Evolutionary conservation across 23 tunicate species (phyloP), one percentile per base, ranked within the genome.

Genomic region (Ciona savignyi): DNA sequence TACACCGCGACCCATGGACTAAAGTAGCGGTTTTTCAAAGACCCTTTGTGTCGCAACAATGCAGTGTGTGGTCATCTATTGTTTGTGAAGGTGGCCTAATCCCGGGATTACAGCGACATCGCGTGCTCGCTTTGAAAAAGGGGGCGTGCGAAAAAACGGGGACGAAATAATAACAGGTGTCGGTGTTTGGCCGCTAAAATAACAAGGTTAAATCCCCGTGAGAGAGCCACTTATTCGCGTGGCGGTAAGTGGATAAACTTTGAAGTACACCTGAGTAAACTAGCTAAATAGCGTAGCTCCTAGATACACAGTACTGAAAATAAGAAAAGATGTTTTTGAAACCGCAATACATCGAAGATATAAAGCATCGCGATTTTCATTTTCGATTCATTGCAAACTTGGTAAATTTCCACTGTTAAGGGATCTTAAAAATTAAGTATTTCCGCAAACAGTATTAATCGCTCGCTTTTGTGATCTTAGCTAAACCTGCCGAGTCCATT

Each of bases 171-270:
- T 25, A n/a, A 2, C 70, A 30, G 30, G 30, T 6, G 32, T 35
- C 21, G 33, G 26, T 15, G 15, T 35, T 48, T n/a, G 51, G 15
- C 33, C 33, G 48, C 32, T 69, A 23, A 33, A 69, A 30, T 30
- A 69, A 69, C 73, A 69, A 33, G 1, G 48, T 33, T 4, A 69
- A 69, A 69, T 29, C 73, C 9, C 34, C 73, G 73, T 69, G 73
- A 33, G 73, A 69, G 33, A 51, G 56, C 15, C 56, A 42, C 56
- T n/a, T 6, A 42, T 42, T 42, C 56, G 56, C 56, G 56, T 42
- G 56, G 9, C 56, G 15, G 11, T 42, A 42, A 42, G 56, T 42
- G 15, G 56, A 42, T 42, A 42, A 42, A 6, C 56, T 15, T 42
- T 42, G n/a, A n/a, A n/a, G n/a, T n/a, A n/a, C n/a, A n/a, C n/a